Conservation (phyloP, 2,797 vertebrate genomes). For the Podargus strigoides region DNA sequence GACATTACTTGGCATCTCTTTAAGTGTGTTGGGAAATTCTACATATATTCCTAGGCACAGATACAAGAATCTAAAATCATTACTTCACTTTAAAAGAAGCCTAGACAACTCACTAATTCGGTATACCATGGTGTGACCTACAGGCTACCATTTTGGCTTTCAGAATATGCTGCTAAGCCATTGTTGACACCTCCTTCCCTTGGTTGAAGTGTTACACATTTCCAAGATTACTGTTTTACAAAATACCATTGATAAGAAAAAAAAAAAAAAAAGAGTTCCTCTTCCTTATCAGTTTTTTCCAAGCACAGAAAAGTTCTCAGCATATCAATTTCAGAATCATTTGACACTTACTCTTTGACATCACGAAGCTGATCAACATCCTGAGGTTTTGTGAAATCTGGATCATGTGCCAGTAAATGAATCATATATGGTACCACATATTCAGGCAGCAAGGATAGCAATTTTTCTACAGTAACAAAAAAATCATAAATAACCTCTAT, state of each 20-base stretch:
- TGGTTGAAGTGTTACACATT: background rate
- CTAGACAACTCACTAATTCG: background rate
- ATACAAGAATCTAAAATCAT: background rate
- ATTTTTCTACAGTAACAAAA: constrained; percentile 82
- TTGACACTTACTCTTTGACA: constrained; percentile 93
- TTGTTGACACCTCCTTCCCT: background rate
- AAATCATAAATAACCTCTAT: background rate
- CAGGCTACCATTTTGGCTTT: background rate
- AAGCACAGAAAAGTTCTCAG: background rate
- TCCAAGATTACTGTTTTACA: background rate
- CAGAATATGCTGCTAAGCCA: background rate
- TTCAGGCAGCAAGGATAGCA: constrained; percentile 92
- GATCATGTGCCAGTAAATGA: constrained; percentile 95
- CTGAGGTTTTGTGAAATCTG: constrained; percentile 97
- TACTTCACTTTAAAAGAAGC: background rate
- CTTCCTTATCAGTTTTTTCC: background rate
- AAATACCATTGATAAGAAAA: background rate
- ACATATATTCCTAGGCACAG: background rate
- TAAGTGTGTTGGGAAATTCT: background rate
- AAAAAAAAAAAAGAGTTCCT: background rate
- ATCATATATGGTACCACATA: constrained; percentile 98
- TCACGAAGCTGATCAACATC: constrained; percentile 97
- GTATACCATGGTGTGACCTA: background rate
- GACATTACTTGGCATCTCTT: background rate
- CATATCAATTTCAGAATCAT: background rate